Percentiles rank a stretch among this genome's conserved stretches.
These are phyloP conservation scores for Callorhinus ursinus DNA, from an alignment of 2,113 vertebrate species.

Conservation along the genomic window DNA sequence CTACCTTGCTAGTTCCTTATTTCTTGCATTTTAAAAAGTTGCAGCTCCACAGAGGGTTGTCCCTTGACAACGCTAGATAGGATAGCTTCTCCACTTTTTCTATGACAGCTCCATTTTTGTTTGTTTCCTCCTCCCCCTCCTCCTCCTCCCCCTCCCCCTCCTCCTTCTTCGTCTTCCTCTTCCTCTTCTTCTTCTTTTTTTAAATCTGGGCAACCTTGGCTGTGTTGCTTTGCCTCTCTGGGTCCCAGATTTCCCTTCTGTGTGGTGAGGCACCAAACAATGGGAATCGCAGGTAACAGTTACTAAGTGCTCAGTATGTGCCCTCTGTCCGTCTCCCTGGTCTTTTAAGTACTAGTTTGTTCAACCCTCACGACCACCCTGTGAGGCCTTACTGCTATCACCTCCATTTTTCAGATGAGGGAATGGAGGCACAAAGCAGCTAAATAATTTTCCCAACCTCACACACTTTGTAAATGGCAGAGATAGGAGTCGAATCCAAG, in stretches of 20 bases:
- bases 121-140: not conserved
- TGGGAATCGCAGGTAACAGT: not conserved
- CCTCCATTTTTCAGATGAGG: not conserved
- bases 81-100: not conserved
- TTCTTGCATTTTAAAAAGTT: not conserved
- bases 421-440: not conserved
- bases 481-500: not conserved
- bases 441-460: slow-evolving; percentile 1
- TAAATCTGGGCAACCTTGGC: not conserved
- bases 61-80: not conserved
- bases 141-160: not conserved
- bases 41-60: not conserved
- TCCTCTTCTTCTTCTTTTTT: not conserved
- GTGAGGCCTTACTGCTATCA: not conserved
- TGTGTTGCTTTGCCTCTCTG: not conserved
- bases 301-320: not conserved
- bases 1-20: not conserved
- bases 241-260: not conserved
- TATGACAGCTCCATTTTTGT: not conserved
- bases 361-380: not conserved
- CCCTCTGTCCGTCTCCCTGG: not conserved
- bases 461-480: slow-evolving; percentile 11
- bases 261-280: not conserved
- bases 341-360: not conserved
- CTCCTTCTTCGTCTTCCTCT: rapidly evolving